Evolutionary conservation across 1,140 invertebrate genomes (phyloP).

Genomic region (Brachionus asplanchnoidis): DNA sequence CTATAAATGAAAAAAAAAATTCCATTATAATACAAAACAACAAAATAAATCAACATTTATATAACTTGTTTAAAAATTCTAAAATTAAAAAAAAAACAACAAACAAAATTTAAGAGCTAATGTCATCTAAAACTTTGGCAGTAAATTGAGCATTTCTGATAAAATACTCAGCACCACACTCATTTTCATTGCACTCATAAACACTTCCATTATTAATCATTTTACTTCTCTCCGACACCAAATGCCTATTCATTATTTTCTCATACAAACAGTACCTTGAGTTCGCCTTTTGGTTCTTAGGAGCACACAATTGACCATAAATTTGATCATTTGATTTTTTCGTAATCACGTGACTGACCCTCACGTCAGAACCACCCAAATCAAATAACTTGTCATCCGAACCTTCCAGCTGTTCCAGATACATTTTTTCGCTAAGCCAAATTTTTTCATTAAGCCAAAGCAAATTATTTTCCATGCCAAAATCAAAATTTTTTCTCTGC

Average conservation of each 20-base stretch:
- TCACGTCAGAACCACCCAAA: neutral
- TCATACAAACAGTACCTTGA: slow-evolving; percentile 6
- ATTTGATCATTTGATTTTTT: slow-evolving; percentile 11
- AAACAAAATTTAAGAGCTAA: neutral
- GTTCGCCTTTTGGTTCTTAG: neutral
- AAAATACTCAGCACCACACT: slow-evolving; percentile 20
- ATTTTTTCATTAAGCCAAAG: neutral
- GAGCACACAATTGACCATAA: neutral
- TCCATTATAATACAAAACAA: too few species aligned
- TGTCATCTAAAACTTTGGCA: neutral
- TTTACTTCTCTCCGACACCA: neutral
- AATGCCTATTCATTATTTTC: neutral
- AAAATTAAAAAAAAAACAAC: neutral
- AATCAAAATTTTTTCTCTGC: neutral
- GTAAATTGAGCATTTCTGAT: neutral
- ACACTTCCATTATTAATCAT: neutral
- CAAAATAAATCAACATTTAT: neutral
- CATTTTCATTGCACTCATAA: neutral
- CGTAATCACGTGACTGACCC: neutral
- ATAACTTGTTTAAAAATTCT: neutral
- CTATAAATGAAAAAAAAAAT: neutral
- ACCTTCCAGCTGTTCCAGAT: neutral
- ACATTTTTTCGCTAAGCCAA: neutral
- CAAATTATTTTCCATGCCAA: neutral
- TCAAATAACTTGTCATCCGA: neutral